Evolutionary conservation across 2,888 invertebrate genomes (phyloP).

Genomic region (Eilema sororculum): DNA sequence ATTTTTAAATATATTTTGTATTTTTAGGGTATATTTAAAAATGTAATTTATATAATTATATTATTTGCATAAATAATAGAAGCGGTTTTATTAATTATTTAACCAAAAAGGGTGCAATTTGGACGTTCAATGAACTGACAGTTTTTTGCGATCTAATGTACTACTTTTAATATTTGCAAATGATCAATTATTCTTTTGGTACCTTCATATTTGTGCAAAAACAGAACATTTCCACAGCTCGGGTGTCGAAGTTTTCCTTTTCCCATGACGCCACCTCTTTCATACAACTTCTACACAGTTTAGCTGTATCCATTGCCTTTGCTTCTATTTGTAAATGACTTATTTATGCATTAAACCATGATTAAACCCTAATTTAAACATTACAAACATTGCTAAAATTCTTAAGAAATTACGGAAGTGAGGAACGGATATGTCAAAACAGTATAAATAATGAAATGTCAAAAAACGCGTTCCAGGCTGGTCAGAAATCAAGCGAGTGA

Average conservation of each 20-base stretch:
- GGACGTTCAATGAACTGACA: no score
- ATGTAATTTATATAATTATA: no score
- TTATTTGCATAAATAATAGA: neutral
- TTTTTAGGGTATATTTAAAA: no score
- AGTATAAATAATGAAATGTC: constrained; percentile 1
- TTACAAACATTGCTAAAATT: no score
- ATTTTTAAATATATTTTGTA: no score
- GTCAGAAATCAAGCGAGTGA: neutral
- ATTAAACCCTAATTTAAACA: neutral
- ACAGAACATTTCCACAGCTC: constrained; percentile 74
- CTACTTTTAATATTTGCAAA: neutral
- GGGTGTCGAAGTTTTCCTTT: constrained; percentile 64
- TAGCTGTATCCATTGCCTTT: constrained; percentile 66
- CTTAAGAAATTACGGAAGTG: no score
- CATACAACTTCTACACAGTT: constrained; percentile 78
- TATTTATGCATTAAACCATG: neutral
- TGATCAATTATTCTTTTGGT: constrained; percentile 22
- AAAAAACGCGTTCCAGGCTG: neutral
- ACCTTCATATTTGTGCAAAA: constrained; percentile 78
- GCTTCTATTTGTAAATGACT: constrained; percentile 12
- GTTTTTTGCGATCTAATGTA: neutral
- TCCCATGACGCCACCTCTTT: constrained; percentile 76
- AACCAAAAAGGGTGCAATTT: no score
- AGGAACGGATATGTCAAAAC: no score
- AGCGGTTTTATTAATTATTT: no score